phyloP scores from a whole-genome alignment of 1,140 invertebrate species.

The Bombus difficillimus region DNA sequence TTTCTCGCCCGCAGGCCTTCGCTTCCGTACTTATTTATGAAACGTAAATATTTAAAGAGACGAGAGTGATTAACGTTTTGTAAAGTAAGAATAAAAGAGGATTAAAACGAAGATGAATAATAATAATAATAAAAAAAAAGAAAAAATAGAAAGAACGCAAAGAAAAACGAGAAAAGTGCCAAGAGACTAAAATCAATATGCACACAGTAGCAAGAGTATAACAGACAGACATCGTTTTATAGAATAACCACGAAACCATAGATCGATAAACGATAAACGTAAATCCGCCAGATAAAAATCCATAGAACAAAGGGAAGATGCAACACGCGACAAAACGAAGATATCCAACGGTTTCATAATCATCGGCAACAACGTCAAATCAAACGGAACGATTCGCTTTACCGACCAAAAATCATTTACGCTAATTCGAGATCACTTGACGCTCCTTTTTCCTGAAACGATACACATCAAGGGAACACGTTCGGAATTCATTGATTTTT shows the following conservation, averaged over 20 bases:
- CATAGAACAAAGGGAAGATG: neutral
- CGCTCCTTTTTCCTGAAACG: constrained; percentile 67
- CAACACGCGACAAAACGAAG: neutral
- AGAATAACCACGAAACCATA: neutral
- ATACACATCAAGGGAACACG: constrained; percentile 3
- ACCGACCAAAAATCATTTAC: constrained; percentile 55
- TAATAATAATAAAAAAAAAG: neutral
- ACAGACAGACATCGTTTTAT: neutral
- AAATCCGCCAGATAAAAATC: neutral
- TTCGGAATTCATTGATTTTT: neutral
- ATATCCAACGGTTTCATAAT: neutral
- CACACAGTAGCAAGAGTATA: neutral
- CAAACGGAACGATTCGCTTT: constrained; percentile 15
- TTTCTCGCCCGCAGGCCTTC: constrained; percentile 54
- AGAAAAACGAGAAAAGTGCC: constrained; percentile 72
- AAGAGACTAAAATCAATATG: constrained; percentile 60
- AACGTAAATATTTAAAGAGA: constrained; percentile 79
- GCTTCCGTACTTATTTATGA: constrained; percentile 79
- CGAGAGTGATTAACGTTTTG: constrained; percentile 38
- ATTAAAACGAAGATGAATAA: constrained; percentile 34
- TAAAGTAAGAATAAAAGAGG: constrained; percentile 23
- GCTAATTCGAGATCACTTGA: constrained; percentile 65
- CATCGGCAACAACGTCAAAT: constrained; percentile 8
- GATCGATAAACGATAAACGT: neutral
- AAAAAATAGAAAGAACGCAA: constrained; percentile 45